Conservation (phyloP, 2,797 vertebrate species). For the Malurus leucopterus region DNA sequence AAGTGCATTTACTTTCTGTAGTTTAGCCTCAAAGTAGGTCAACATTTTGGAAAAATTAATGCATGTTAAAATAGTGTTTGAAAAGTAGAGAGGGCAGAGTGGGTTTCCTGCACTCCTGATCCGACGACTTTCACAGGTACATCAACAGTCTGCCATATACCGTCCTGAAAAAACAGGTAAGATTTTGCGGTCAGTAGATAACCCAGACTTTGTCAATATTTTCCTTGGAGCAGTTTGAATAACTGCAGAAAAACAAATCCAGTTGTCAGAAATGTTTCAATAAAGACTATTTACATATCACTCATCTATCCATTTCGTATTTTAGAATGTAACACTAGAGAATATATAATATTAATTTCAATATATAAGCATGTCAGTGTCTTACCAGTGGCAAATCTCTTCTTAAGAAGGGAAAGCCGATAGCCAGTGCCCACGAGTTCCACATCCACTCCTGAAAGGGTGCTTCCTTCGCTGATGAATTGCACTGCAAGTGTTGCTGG, state of each 20-base stretch:
- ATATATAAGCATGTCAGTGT: not conserved
- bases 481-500: slow-evolving; percentile 92
- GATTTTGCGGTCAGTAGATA: not conserved
- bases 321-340: not conserved
- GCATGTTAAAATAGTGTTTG: slow-evolving; percentile 72
- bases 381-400: slow-evolving; percentile 94
- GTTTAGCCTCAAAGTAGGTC: slow-evolving; percentile 63
- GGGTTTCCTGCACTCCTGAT: slow-evolving; percentile 51
- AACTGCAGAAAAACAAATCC: not conserved
- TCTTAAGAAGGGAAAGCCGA: slow-evolving; percentile 92
- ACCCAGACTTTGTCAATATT: not conserved
- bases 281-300: not conserved
- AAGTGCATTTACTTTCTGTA: slow-evolving; percentile 77
- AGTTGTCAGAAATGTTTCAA: not conserved
- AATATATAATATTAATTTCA: not conserved
- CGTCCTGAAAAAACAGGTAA: slow-evolving; percentile 80
- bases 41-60: slow-evolving; percentile 62
- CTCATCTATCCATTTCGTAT: not conserved
- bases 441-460: slow-evolving; percentile 89
- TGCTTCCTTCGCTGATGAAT: slow-evolving; percentile 90
- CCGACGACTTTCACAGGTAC: slow-evolving; percentile 29
- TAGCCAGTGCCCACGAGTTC: slow-evolving; percentile 90
- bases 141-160: slow-evolving; percentile 97
- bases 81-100: slow-evolving; percentile 61
- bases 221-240: not conserved